Base-by-base conservation (phyloP, 2,888 invertebrate genomes). In the Hydraecia micacea region DNA sequence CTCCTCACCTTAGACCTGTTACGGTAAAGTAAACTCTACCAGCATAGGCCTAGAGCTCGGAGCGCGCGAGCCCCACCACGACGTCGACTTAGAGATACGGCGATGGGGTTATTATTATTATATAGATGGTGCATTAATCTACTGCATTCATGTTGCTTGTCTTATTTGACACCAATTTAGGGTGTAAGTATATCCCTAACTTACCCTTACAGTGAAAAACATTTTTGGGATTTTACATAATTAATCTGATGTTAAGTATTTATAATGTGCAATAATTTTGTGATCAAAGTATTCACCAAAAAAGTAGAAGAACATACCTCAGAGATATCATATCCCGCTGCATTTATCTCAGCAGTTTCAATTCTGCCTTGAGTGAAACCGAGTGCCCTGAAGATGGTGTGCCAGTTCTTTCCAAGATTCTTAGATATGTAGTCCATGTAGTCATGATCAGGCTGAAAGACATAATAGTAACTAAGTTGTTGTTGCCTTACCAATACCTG, bases 371-470 rank as follows among this genome's bases (percentile, higher is more conserved):
- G 97, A 1, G 97, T 96, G 89, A 97, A 98, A 7, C 97, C 97
- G 32, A 98, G 92, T 67, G 93, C 93, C 87, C 97, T 95, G 77
- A 97, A 97, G 76, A 97, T 93, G 75, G 95, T 95, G 86, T 96
- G 96, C 98, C 98, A 98, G 52, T 97, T 97, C 79, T 95, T 96
- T 25, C 97, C 97, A 58, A 98, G 94, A 91, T 98, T 97, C 79
- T 97, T 97, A 63, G 97, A 97, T 86, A 97, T 93, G 77, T 97
- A 94, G 85, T 97, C 95, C 87, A 97, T 95, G 87, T 97, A 97
- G 70, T 97, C 96, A 83, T 95, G 93, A 68, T 95, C 96, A 36
- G 97, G 94, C 95, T 96, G 91, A 15, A 94, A 95, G 82, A 55
- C 15, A 52, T 52, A 36, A 55, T 15, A 55, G 18, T 46, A 36